Conservation (phyloP, 2,113 vertebrate species). For the Chroicocephalus ridibundus region DNA sequence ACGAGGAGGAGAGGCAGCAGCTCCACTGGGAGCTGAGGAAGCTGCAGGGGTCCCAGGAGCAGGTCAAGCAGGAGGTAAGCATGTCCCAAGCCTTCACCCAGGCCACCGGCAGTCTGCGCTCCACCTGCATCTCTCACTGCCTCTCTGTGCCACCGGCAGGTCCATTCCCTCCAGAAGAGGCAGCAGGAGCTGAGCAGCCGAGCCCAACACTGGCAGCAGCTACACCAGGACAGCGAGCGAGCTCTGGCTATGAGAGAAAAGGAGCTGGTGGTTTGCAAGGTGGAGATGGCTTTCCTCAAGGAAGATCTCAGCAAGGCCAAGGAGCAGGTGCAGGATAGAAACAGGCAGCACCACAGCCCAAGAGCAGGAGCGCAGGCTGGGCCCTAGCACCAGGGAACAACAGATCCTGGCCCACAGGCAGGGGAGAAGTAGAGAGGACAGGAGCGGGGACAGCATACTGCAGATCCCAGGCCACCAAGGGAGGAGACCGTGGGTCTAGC, state of each 20-base stretch:
- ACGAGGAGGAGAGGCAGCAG: conserved; percentile 45
- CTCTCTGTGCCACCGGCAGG: conserved; percentile 14
- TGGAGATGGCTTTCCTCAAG: conserved; percentile 72
- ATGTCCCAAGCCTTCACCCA: neutral
- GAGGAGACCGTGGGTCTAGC: neutral
- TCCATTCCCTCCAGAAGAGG: conserved; percentile 40
- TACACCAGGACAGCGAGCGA: conserved; percentile 60
- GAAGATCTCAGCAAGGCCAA: conserved; percentile 66
- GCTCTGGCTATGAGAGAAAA: conserved; percentile 70
- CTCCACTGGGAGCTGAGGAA: conserved; percentile 67
- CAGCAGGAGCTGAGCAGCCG: conserved; percentile 65
- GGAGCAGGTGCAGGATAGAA: conserved; percentile 52
- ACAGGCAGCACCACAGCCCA: neutral
- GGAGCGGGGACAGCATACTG: neutral
- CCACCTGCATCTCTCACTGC: neutral
- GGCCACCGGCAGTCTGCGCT: neutral
- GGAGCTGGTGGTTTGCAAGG: conserved; percentile 73
- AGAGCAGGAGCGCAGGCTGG: neutral
- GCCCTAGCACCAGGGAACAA: too few species aligned
- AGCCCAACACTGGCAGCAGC: conserved; percentile 69
- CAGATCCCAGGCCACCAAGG: neutral
- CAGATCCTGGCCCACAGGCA: neutral
- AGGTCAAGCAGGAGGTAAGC: conserved; percentile 63
- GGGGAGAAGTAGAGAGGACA: too few species aligned
- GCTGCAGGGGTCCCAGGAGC: conserved; percentile 54